Conservation (phyloP, 2,888 invertebrate species). For the Lottia scabra region DNA sequence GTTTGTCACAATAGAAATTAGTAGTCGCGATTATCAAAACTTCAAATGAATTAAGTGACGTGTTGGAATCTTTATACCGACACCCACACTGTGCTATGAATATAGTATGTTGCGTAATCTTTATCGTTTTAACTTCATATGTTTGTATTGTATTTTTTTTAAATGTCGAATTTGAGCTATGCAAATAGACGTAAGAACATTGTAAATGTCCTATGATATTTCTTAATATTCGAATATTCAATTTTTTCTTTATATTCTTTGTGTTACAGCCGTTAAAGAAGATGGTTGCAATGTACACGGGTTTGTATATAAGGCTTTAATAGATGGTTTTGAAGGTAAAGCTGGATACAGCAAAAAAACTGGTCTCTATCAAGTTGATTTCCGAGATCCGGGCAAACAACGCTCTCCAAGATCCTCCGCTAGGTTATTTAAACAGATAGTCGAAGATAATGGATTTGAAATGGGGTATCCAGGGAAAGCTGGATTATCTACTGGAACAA, state of each 20-base stretch:
- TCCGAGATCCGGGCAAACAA: constrained; percentile 76
- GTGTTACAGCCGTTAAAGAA: constrained; percentile 27
- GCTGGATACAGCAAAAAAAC: constrained; percentile 79
- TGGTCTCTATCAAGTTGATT: constrained; percentile 81
- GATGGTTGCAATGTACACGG: constrained; percentile 70
- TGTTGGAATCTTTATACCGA: too few relatives aligned
- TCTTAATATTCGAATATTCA: too few relatives aligned
- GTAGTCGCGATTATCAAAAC: too few relatives aligned
- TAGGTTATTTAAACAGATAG: constrained; percentile 44
- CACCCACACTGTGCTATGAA: too few relatives aligned
- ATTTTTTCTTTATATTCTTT: background rate
- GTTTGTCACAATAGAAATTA: too few relatives aligned
- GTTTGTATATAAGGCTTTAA: constrained; percentile 83
- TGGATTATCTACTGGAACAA: constrained; percentile 37
- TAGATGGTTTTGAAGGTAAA: constrained; percentile 87
- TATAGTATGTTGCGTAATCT: too few relatives aligned
- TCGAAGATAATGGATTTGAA: constrained; percentile 40
- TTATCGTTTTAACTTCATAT: too few relatives aligned
- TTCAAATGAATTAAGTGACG: too few relatives aligned
- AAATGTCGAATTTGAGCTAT: too few relatives aligned
- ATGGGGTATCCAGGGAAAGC: constrained; percentile 33
- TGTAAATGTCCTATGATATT: too few relatives aligned
- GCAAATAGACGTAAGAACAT: too few relatives aligned
- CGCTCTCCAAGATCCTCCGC: constrained; percentile 78
- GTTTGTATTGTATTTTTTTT: too few relatives aligned